Conservation (phyloP, 2,888 invertebrate genomes). For the Eilema caniola region DNA sequence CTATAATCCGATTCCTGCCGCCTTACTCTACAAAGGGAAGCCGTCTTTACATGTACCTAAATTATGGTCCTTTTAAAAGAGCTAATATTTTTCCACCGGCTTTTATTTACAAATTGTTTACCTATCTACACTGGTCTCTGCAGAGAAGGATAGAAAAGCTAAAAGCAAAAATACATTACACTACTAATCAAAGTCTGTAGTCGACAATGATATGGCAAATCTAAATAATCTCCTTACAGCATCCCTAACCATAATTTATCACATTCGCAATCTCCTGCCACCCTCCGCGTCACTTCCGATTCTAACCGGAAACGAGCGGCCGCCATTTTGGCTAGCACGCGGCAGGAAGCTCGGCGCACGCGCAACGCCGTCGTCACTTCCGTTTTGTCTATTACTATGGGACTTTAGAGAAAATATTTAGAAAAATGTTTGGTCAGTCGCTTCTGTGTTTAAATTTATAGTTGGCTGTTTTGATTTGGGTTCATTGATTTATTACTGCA, state of each 20-base stretch:
- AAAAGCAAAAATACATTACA: neutral
- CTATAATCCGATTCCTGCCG: too few relatives aligned
- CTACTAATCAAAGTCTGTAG: neutral
- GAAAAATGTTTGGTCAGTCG: conserved; percentile 50
- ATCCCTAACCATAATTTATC: conserved; percentile 81
- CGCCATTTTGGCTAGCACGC: conserved; percentile 86
- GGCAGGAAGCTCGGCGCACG: conserved; percentile 83
- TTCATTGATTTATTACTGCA: conserved; percentile 10
- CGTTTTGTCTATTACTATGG: conserved; percentile 70
- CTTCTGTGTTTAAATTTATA: conserved; percentile 49
- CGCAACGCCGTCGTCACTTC: conserved; percentile 80
- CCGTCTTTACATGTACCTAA: too few relatives aligned
- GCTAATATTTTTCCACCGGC: too few relatives aligned
- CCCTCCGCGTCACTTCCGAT: conserved; percentile 74
- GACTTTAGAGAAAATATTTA: conserved; percentile 78
- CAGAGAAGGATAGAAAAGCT: too few relatives aligned
- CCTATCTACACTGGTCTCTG: too few relatives aligned
- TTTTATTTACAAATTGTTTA: too few relatives aligned
- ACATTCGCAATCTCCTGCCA: conserved; percentile 60
- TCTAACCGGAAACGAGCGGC: conserved; percentile 75
- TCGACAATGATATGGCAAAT: conserved; percentile 69
- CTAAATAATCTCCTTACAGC: conserved; percentile 64
- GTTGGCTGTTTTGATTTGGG: conserved; percentile 16
- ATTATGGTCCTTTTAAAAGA: too few relatives aligned
- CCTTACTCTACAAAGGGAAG: too few relatives aligned